Evolutionary conservation across 2,888 invertebrate genomes (phyloP), one percentile per base, ranked within the genome.

Genomic region (Phragmatobia fuliginosa): DNA sequence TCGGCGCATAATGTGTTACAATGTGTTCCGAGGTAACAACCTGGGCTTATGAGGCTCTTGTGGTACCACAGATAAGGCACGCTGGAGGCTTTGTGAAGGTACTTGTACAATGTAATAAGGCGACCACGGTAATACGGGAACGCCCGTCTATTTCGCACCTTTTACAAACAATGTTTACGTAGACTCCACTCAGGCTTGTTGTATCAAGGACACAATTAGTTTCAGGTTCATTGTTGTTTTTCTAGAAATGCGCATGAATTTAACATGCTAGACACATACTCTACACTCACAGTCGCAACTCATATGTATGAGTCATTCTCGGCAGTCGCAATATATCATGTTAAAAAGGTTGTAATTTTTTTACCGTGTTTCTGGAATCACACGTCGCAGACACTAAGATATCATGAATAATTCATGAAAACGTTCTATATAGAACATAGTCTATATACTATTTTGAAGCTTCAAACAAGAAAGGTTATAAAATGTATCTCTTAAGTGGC

Each of bases 11-110:
- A 94, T 93, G 91, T 92, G 91, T 86, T 91, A 91, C 92, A 93
- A 93, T 92, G 92, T 94, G 92, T 94, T 92, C 87, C 78, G 89
- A 92, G 92, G 93, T 93, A 94, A 92, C 92, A 92, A 92, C 92
- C 88, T 90, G 90, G 83, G 93, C 92, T 93, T 93, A 94, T 90
- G 90, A 90, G 89, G 88, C 90, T 90, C 90, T 88, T 85, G 86
- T 88, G 91, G 89, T 87, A 83, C 89, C 87, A 86, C 88, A 91
- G 94, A 94, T 94, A 94, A 93, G 93, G 92, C 94, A 93, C 93
- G 92, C 84, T 83, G 85, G 87, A 89, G 92, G 90, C 92, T 92
- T 91, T 91, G 91, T 89, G 81, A 83, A 89, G 90, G 89, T 89
- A 88, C 90, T 90, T 88, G 84, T 88, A 88, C 88, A 87, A 89